phyloP scores from a whole-genome alignment of 2,797 vertebrate species.

The Caiman crocodilus region DNA sequence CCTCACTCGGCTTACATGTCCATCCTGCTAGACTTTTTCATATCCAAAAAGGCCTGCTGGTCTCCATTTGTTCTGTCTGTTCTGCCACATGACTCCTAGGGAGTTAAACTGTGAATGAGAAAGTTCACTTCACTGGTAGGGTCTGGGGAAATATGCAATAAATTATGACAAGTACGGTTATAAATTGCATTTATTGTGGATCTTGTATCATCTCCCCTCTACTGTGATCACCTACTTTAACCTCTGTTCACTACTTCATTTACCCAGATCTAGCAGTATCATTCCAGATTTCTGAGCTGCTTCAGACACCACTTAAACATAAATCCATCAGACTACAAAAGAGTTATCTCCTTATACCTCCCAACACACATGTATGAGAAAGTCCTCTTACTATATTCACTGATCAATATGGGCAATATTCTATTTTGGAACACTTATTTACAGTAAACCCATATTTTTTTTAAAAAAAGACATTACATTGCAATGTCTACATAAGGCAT shows the following conservation, averaged over 20 bases:
- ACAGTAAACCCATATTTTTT: background rate
- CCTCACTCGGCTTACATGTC: too few relatives aligned
- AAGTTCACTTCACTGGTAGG: too few relatives aligned
- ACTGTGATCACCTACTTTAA: background rate
- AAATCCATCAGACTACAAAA: background rate
- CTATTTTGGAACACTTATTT: background rate
- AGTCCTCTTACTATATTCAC: background rate
- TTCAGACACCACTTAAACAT: background rate
- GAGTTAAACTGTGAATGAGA: too few relatives aligned
- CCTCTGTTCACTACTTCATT: conserved; percentile 18
- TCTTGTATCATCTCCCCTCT: conserved; percentile 32
- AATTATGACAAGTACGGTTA: background rate
- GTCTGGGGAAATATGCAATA: too few relatives aligned
- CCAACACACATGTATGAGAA: background rate
- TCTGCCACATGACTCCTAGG: too few relatives aligned
- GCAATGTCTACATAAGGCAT: too few relatives aligned
- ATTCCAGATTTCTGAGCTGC: background rate
- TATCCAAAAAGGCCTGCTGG: too few relatives aligned
- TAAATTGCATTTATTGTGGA: conserved; percentile 29
- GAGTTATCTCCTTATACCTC: background rate
- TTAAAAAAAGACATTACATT: background rate
- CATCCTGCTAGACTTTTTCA: too few relatives aligned
- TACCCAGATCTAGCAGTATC: background rate
- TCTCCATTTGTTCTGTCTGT: too few relatives aligned
- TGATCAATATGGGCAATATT: background rate